Evolutionary conservation across 2,113 vertebrate genomes (phyloP).

Genomic region (Cyprinodon variegatus): DNA sequence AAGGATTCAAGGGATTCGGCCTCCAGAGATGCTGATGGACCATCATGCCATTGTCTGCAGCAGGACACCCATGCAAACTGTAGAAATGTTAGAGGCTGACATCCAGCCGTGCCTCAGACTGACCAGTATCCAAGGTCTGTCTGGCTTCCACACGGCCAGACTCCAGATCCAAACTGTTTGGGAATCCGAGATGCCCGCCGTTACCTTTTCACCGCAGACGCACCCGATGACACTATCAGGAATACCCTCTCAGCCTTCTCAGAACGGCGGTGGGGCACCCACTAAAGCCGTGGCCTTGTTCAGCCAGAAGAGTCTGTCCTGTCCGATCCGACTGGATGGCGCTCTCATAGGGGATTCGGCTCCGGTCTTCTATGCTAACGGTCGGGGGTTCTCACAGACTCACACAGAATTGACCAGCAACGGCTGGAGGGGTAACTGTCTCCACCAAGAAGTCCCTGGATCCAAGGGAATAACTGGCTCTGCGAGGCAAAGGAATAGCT

Average conservation of each 20-base stretch:
- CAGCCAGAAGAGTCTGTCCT: conserved; percentile 73
- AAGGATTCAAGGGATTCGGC: conserved; percentile 69
- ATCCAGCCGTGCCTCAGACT: conserved; percentile 67
- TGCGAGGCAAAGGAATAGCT: conserved; percentile 40
- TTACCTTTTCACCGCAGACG: conserved; percentile 38
- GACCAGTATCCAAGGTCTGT: conserved; percentile 68
- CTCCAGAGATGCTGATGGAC: conserved; percentile 56
- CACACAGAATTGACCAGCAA: conserved; percentile 68
- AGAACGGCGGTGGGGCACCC: conserved; percentile 59
- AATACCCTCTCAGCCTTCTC: conserved; percentile 74
- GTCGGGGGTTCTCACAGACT: conserved; percentile 64
- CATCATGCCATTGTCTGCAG: conserved; percentile 32
- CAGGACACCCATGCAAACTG: conserved; percentile 26
- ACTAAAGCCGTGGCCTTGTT: conserved; percentile 76
- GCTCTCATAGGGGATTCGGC: conserved; percentile 75
- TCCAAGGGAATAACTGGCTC: conserved; percentile 34
- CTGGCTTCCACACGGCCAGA: conserved; percentile 71
- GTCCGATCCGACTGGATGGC: conserved; percentile 62
- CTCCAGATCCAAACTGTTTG: conserved; percentile 71
- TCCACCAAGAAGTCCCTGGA: conserved; percentile 29
- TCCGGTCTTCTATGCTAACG: conserved; percentile 63
- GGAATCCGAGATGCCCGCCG: conserved; percentile 36
- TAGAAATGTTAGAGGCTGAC: conserved; percentile 27
- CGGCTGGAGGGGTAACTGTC: conserved; percentile 61
- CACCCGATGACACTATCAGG: conserved; percentile 64